Conservation (phyloP, 2,888 invertebrate genomes). For the Corbicula japonica region DNA sequence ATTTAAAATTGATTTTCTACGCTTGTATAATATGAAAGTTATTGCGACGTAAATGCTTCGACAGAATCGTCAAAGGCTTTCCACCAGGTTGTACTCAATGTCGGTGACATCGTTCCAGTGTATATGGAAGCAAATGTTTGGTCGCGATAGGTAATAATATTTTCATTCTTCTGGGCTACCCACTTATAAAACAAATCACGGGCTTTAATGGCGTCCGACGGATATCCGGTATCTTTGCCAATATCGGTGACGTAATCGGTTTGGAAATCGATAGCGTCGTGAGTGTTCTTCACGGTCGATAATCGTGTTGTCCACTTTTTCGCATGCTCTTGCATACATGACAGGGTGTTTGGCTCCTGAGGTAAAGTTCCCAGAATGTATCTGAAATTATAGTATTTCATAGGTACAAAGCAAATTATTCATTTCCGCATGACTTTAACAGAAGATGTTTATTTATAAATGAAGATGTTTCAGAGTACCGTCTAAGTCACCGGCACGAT, state of each 20-base stretch:
- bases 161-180: constrained; percentile 28
- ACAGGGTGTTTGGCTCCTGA: too few species aligned
- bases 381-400: too few species aligned
- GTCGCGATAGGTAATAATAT: constrained; percentile 47
- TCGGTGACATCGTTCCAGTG: constrained; percentile 32
- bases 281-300: not conserved
- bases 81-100: constrained; percentile 33
- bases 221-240: constrained; percentile 24
- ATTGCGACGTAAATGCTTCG: constrained; percentile 60
- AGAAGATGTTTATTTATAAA: too few species aligned
- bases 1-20: too few species aligned
- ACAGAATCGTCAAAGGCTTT: constrained; percentile 58
- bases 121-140: constrained; percentile 28
- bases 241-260: constrained; percentile 47
- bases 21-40: too few species aligned
- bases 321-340: too few species aligned
- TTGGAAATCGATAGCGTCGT: constrained; percentile 50
- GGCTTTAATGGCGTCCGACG: constrained; percentile 3
- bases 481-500: too few species aligned
- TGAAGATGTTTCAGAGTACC: too few species aligned
- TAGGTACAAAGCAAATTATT: too few species aligned
- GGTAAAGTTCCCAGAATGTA: constrained; percentile 20
- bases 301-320: too few species aligned
- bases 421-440: too few species aligned
- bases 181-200: constrained; percentile 29